phyloP scores from a whole-genome alignment of 2,113 vertebrate species.

The Typhlomys cinereus region DNA sequence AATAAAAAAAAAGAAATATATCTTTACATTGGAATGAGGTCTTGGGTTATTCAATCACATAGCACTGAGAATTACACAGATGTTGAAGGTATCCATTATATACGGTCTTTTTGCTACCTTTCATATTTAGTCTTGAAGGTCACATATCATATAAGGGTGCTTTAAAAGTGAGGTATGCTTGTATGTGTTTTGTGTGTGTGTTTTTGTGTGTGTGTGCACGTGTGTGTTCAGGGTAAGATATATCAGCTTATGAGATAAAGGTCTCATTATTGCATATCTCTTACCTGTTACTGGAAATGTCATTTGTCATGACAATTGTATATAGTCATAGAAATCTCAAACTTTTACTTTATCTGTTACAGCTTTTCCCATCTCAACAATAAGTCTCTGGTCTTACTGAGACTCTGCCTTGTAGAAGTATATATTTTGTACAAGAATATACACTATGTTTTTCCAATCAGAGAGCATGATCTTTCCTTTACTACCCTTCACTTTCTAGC shows the following conservation, averaged over 20 bases:
- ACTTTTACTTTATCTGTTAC: background rate
- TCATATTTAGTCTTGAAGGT: background rate
- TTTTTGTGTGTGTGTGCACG: too few relatives aligned
- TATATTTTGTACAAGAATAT: background rate
- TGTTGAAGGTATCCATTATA: background rate
- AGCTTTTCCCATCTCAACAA: background rate
- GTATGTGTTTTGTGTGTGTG: too few relatives aligned
- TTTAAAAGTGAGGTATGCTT: too few relatives aligned
- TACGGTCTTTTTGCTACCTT: background rate
- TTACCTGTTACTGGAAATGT: background rate
- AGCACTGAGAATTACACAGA: background rate
- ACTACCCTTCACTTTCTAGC: background rate
- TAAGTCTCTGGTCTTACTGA: too few relatives aligned
- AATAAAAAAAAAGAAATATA: too few relatives aligned
- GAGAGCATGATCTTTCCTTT: background rate
- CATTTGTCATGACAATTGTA: background rate
- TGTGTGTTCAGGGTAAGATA: too few relatives aligned
- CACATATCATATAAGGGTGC: too few relatives aligned
- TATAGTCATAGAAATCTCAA: slow-evolving; percentile 10
- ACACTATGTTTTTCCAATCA: background rate
- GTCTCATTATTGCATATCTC: too few relatives aligned
- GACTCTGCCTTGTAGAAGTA: too few relatives aligned
- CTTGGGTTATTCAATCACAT: background rate
- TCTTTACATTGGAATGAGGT: background rate
- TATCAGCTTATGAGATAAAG: too few relatives aligned